A percentile compares a stretch with the other conserved stretches of the same genome.
These are phyloP conservation scores for Zosterops lateralis DNA, from an alignment of 2,113 vertebrate genomes.

Conservation along the genomic window DNA sequence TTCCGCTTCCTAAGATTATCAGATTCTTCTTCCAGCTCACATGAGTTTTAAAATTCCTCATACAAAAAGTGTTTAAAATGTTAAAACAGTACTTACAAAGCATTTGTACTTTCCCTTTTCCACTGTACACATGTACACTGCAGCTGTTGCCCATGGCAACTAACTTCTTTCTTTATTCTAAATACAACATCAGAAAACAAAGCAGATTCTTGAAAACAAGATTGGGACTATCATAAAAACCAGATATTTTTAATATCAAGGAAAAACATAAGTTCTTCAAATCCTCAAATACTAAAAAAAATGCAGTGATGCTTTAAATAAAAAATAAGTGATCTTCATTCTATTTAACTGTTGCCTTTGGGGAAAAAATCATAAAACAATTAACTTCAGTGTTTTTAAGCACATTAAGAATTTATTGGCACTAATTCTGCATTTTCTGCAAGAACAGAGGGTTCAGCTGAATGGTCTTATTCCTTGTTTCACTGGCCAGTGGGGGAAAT, in stretches of 20 bases:
- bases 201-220: background rate
- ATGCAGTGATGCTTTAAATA: background rate
- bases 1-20: background rate
- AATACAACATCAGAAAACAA: slow-evolving; percentile 12
- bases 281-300: background rate
- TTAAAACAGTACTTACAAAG: background rate
- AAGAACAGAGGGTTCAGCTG: background rate
- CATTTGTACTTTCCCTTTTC: background rate
- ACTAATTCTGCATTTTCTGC: slow-evolving; percentile 1
- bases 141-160: slow-evolving; percentile 20
- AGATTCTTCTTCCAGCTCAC: background rate
- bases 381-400: background rate
- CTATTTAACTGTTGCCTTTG: background rate
- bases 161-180: slow-evolving; percentile 6
- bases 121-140: background rate
- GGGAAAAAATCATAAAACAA: background rate
- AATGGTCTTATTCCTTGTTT: background rate
- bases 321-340: background rate
- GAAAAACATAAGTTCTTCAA: background rate
- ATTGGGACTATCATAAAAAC: background rate
- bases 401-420: background rate
- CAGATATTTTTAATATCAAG: background rate
- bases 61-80: background rate
- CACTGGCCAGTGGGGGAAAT: background rate
- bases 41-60: background rate